These are phyloP conservation scores for Ciconia maguari DNA, from an alignment of 2,113 vertebrate genomes.

Conservation along the genomic window DNA sequence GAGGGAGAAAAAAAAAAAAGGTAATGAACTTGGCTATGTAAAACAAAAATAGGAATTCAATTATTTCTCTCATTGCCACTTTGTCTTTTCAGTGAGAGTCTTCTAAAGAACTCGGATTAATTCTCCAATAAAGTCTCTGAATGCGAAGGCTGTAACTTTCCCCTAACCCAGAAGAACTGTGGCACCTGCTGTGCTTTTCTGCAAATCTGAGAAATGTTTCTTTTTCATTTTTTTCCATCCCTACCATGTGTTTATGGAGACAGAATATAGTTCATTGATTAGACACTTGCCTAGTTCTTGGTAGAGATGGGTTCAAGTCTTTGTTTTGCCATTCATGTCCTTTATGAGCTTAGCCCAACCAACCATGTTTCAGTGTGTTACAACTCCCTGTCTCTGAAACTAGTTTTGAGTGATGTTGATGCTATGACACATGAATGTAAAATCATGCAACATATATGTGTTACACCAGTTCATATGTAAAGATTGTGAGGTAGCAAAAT, in stretches of 20 bases:
- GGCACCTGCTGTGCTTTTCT: not conserved
- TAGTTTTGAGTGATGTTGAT: not conserved
- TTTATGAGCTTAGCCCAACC: not conserved
- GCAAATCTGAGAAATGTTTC: not conserved
- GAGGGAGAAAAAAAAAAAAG: constrained; percentile 28
- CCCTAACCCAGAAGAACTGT: not conserved
- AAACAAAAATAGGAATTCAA: constrained; percentile 73
- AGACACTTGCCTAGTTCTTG: not conserved
- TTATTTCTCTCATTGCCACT: constrained; percentile 28
- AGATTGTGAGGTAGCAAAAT: not conserved
- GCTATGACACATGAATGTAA: not conserved
- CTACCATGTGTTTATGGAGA: not conserved
- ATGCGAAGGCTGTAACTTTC: not conserved
- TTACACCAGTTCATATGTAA: not conserved
- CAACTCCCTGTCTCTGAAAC: not conserved
- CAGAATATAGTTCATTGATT: not conserved
- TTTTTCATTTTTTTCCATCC: not conserved
- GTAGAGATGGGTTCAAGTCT: not conserved
- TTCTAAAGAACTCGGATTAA: constrained; percentile 17
- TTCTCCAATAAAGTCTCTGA: not conserved
- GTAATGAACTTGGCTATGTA: constrained; percentile 73
- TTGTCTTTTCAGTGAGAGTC: constrained; percentile 19
- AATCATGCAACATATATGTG: not conserved
- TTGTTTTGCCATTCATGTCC: not conserved
- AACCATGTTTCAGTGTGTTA: not conserved